A percentile compares a stretch with the other conserved stretches of the same genome.
Conservation (phyloP, 2,888 invertebrate genomes). For the Macrophya alboannulata region DNA sequence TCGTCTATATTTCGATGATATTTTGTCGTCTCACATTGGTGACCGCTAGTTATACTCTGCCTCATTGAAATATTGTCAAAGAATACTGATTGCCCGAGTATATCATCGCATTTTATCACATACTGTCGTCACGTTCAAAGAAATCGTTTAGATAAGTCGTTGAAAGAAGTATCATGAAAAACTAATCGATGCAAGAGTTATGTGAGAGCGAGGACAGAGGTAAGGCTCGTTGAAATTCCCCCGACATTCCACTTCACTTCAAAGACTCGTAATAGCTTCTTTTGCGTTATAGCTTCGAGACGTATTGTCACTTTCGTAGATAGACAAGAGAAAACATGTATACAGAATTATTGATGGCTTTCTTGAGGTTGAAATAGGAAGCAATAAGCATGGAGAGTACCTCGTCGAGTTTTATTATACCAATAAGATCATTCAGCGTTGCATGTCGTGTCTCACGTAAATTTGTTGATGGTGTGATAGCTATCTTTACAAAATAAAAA, state of each 20-base stretch:
- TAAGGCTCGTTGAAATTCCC: slow-evolving; percentile 35
- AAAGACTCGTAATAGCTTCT: not conserved
- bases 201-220: not conserved
- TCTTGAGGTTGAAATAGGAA: not conserved
- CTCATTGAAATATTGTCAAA: not conserved
- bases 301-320: not conserved
- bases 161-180: slow-evolving; percentile 8
- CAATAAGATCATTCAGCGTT: not conserved
- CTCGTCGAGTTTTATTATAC: not conserved
- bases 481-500: not conserved
- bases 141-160: not conserved
- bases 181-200: not conserved
- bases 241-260: not conserved
- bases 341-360: slow-evolving; percentile 20
- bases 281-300: not conserved
- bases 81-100: not conserved
- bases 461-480: not conserved
- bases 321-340: not conserved
- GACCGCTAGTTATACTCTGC: not conserved
- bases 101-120: not conserved
- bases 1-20: not conserved
- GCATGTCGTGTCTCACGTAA: not conserved
- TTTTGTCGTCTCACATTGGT: not conserved
- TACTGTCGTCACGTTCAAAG: slow-evolving; percentile 18
- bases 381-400: not conserved